Evolutionary conservation across 2,797 vertebrate species (phyloP), one percentile per base, ranked within the genome.

Genomic region (Setipinna tenuifilis): DNA sequence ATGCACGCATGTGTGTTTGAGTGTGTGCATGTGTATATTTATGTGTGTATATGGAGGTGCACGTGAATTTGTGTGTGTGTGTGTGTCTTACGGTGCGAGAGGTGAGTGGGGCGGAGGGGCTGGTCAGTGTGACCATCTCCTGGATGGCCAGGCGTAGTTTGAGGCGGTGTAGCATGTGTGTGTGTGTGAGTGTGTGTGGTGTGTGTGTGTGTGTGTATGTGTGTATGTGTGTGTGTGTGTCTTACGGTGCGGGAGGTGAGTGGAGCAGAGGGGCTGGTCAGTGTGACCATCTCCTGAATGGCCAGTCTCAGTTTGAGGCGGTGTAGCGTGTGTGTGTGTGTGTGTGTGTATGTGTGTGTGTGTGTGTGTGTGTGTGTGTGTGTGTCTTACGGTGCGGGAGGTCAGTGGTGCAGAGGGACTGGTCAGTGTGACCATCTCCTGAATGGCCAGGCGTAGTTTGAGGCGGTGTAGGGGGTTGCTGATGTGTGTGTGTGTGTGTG

Each of bases 71-170:
- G 46, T 48, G 50, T 54, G 12, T 82, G 59, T 83, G 11, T 68
- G 6, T 61, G 48, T 82, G 86, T 86, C 86, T 82, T 95, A 99
- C 98, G 0, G 98, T 99, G 94, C 97, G 96, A 75, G 97, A 99
- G 23, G 98, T 99, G 85, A 98, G 97, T 0, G 98, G 98, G 3
- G 97, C 97, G 0, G 98, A 98, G 25, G 98, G 98, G 93, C 97
- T 98, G n/a, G 98, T 99, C 75, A 99, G 95, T 0, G 97, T 98
- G 81, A 99, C 98, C 98, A 99, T 99, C 95, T 99, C 98, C 93
- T 98, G 98, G 92, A 99, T 99, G 92, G 98, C 98, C 91, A 99
- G 92, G 17, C 98, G 95, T 23, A 99, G 95, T 90, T 99, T 99
- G 84, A 99, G 96, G 48, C 98, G 94, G 88, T 99, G 98, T 90